Evolutionary conservation across 2,888 invertebrate genomes (phyloP).

Genomic region (Dicranocentrus wangi): DNA sequence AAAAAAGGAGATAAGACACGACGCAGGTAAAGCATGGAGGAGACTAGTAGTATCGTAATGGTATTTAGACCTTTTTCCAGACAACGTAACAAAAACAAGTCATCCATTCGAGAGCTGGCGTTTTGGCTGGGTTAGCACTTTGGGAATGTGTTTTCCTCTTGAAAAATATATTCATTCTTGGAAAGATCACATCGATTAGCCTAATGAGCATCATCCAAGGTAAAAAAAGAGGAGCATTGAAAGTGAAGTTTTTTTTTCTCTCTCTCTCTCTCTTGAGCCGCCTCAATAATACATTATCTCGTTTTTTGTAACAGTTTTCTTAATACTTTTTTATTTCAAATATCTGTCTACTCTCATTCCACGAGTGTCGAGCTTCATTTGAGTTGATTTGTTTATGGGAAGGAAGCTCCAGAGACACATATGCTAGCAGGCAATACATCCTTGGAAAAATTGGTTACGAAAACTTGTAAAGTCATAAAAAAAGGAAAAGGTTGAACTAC

Average conservation of each 20-base stretch:
- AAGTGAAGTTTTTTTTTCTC: conserved; percentile 20
- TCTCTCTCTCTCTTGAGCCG: too few relatives aligned
- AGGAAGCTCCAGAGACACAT: conserved; percentile 20
- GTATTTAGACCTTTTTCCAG: conserved; percentile 30
- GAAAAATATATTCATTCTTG: conserved; percentile 55
- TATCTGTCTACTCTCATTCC: conserved; percentile 32
- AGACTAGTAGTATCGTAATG: background rate
- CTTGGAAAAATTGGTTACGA: conserved; percentile 54
- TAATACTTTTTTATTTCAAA: conserved; percentile 25
- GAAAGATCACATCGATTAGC: conserved; percentile 63
- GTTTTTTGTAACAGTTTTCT: conserved; percentile 44
- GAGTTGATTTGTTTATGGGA: conserved; percentile 46
- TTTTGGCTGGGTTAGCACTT: conserved; percentile 28
- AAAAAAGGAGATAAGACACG: conserved; percentile 53
- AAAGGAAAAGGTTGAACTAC: conserved; percentile 41
- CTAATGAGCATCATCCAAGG: conserved; percentile 56
- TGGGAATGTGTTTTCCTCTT: conserved; percentile 44
- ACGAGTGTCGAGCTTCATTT: conserved; percentile 51
- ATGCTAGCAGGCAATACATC: conserved; percentile 44
- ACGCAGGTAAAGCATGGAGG: background rate
- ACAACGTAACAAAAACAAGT: conserved; percentile 46
- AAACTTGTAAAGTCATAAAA: conserved; percentile 62
- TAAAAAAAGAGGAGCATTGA: background rate
- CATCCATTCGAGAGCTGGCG: background rate
- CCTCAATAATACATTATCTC: conserved; percentile 37